phyloP scores from a whole-genome alignment of 2,888 invertebrate genomes.

The Platerodrilus igneus region DNA sequence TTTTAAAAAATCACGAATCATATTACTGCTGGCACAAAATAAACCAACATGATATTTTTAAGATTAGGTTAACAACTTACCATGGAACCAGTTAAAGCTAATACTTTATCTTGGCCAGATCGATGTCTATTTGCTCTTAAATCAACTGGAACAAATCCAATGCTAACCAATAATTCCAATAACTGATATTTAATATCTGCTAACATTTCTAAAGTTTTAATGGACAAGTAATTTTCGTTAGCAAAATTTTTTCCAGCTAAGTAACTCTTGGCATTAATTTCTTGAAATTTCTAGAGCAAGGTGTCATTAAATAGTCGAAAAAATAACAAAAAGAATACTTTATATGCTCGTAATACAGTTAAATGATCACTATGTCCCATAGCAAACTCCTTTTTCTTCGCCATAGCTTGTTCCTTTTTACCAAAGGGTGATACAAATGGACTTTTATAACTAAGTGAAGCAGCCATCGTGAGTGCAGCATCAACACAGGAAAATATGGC shows the following conservation, averaged over 20 bases:
- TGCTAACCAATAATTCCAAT: slow-evolving; percentile 67
- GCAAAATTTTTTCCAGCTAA: slow-evolving; percentile 76
- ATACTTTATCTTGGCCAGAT: slow-evolving; percentile 60
- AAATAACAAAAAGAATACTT: slow-evolving; percentile 51
- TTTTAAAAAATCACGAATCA: too few relatives aligned
- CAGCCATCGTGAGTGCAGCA: slow-evolving; percentile 86
- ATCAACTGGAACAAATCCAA: slow-evolving; percentile 71
- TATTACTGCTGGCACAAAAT: too few relatives aligned
- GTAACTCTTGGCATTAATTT: slow-evolving; percentile 61
- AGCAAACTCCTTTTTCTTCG: slow-evolving; percentile 69
- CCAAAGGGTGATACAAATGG: slow-evolving; percentile 74
- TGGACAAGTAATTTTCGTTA: slow-evolving; percentile 76
- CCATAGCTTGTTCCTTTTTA: slow-evolving; percentile 66
- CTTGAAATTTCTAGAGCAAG: slow-evolving; percentile 68
- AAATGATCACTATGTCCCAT: slow-evolving; percentile 85
- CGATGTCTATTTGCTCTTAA: slow-evolving; percentile 54
- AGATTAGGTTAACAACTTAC: too few relatives aligned
- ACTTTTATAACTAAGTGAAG: slow-evolving; percentile 73
- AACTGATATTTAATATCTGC: slow-evolving; percentile 83
- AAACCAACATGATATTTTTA: too few relatives aligned
- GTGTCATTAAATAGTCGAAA: slow-evolving; percentile 6
- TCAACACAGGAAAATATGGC: slow-evolving; percentile 90
- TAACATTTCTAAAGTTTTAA: slow-evolving; percentile 76
- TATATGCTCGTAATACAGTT: slow-evolving; percentile 78
- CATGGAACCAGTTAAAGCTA: slow-evolving; percentile 60